These are phyloP conservation scores for Drosophila anomalata DNA, from an alignment of 2,888 invertebrate species.

Conservation along the genomic window DNA sequence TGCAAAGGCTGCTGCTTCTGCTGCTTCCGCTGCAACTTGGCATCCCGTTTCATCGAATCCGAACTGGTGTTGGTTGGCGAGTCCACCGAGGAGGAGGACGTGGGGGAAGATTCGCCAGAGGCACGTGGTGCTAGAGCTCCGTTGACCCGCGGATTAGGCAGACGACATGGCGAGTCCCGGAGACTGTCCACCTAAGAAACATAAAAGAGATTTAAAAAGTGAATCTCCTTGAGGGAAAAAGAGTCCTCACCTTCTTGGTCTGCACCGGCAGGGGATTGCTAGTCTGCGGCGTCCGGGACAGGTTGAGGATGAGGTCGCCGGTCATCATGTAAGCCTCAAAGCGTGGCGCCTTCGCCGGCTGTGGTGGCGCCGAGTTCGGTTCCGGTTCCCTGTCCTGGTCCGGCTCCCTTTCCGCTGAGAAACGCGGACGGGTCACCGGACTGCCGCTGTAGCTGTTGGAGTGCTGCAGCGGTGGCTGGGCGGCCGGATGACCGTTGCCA, in stretches of 20 bases:
- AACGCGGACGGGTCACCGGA: slow-evolving; percentile 64
- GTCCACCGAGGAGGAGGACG: slow-evolving; percentile 83
- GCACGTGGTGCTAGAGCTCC: slow-evolving; percentile 84
- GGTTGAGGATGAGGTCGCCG: slow-evolving; percentile 96
- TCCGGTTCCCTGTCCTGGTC: slow-evolving; percentile 68
- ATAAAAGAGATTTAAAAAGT: background rate
- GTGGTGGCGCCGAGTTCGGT: slow-evolving; percentile 81
- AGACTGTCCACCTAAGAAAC: slow-evolving; percentile 82
- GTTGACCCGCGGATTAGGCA: slow-evolving; percentile 76
- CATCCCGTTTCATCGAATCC: slow-evolving; percentile 80
- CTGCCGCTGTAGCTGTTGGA: slow-evolving; percentile 79
- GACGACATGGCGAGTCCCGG: slow-evolving; percentile 82
- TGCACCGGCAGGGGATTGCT: slow-evolving; percentile 86
- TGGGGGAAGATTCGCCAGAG: slow-evolving; percentile 84
- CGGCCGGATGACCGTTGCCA: slow-evolving; percentile 39
- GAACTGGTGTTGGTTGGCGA: slow-evolving; percentile 82
- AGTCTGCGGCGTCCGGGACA: slow-evolving; percentile 91
- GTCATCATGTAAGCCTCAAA: slow-evolving; percentile 99
- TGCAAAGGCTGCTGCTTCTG: slow-evolving; percentile 50
- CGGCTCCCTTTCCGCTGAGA: slow-evolving; percentile 33
- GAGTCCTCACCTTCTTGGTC: slow-evolving; percentile 81
- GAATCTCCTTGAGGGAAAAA: too few relatives aligned
- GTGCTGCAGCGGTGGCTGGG: slow-evolving; percentile 63
- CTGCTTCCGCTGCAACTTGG: slow-evolving; percentile 64
- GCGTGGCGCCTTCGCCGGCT: slow-evolving; percentile 84